Evolutionary conservation across 2,113 vertebrate genomes (phyloP).

Genomic region (Ranitomeya imitator): DNA sequence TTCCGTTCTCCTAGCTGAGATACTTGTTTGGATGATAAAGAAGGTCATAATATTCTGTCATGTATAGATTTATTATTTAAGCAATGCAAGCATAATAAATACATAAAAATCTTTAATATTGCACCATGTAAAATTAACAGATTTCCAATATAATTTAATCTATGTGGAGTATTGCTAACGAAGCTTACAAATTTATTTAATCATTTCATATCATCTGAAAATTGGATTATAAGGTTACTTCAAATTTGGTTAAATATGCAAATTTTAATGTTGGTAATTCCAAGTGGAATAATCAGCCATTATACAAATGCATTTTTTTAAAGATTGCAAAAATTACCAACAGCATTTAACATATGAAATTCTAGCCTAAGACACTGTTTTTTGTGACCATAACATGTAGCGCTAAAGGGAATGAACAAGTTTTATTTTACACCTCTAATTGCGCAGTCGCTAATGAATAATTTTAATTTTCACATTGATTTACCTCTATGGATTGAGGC

Average conservation of each 20-base stretch:
- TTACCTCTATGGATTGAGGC: no score
- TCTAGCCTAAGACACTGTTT: background rate
- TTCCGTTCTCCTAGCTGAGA: background rate
- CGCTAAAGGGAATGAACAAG: background rate
- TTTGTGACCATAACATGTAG: background rate
- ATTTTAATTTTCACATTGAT: no score
- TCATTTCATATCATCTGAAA: conserved; percentile 9
- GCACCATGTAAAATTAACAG: background rate
- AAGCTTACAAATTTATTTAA: conserved; percentile 7
- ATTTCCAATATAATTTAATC: conserved; percentile 4
- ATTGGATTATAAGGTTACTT: background rate
- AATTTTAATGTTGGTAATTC: background rate
- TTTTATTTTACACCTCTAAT: background rate
- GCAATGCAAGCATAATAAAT: background rate
- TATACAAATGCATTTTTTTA: background rate
- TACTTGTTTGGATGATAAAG: background rate
- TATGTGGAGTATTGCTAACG: background rate
- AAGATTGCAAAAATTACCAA: no score
- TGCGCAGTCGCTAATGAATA: background rate
- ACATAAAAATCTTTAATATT: background rate
- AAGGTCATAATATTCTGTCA: background rate
- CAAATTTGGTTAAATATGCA: conserved; percentile 29
- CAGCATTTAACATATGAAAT: no score
- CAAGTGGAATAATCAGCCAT: conserved; percentile 8
- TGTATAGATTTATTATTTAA: background rate